Base-by-base conservation (phyloP, 2,888 invertebrate species). In the Scrobipalpa costella region DNA sequence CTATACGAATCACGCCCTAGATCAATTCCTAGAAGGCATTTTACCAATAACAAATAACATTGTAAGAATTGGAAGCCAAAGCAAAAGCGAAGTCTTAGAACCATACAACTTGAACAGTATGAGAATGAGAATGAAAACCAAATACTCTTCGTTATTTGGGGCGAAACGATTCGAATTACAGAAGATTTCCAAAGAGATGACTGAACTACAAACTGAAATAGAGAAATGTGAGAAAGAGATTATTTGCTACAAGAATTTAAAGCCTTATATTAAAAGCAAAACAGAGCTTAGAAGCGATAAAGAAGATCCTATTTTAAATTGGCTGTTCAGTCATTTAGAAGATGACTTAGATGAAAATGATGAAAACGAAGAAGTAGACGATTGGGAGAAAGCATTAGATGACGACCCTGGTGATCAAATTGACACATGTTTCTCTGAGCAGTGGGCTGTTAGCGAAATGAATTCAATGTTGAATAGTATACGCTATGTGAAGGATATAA, bases 1-100 rank as follows among this genome's bases (percentile, higher is more conserved):
- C 74, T 96, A 94, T 79, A 97, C 97, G 7, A 97, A 98, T 86
- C 96, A 97, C 79, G 97, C 97, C 6, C 84, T 98, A 52, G 97
- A 97, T 86, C 96, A 97, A 78, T 97, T 97, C 79, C 83, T 97
- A 40, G 94, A 96, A 78, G 95, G 95, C 8, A 86, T 96, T 9
- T 74, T 94, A 0, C 73, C 81, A 33, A 84, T 92, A 2, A 95
- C 95, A 0, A 75, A 90, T 0, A 90, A 90, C 64, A 90, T 96
- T 64, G 87, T 96, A 1, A 91, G 96, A 64, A 87, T 96, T 63
- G 96, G 96, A 0, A 93, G 94, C 34, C 94, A 95, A 74, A 94
- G 94, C 2, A 94, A 94, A 72, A 93, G 92, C 75, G 88, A 92
- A 64, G 74, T 79, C 7, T 74, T 96, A 38, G 83, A 92, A 63